Evolutionary conservation across 37 sponge, comb jelly and placozoan genomes (phyloP), one percentile per base, ranked within the genome.

Genomic region (Amphimedon queenslandica): DNA sequence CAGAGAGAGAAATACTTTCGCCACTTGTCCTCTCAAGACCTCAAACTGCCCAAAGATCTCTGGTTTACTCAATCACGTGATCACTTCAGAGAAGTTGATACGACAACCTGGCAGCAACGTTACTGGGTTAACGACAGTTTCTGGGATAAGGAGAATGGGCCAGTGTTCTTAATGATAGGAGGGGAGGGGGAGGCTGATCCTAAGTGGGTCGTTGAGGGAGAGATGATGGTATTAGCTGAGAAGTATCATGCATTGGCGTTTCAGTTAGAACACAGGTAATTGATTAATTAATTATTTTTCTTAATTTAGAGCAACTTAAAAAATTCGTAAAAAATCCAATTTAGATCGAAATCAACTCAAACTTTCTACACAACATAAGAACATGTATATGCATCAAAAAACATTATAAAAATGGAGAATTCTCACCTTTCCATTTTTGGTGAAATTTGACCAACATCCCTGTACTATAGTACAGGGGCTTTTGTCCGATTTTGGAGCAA

Each of bases 121-220:
- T 94, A 86, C 69, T 94, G 89, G 37, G 88, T 86, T 34, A 94
- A 94, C 64, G 80, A 57, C 65, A 74, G 74, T 16, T 85, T 29
- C 74, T 83, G 81, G 83, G 43, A 78, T 13, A 16, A 13, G 18
- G 64, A 64, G 25, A 66, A 23, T 28, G 94, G 94, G 0, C 94
- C 94, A 18, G 88, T 94, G 39, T 94, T 94, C 67, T 80, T 94
- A n/a, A 63, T 86, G 88, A 71, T 94, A 20, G 91, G 88, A 25
- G 94, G 94, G 23, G 94, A 94, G 51, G 94, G 94, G 0, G 72
- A 79, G 16, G 83, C 87, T 0, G 37, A 75, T 27, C 92, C 92
- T 1, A 40, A 35, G 0, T 94, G 94, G 94, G 80, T 66, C 16
- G 76, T 74, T 1, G 84, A 85, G 74, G 79, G 86, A 0, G 83